Evolutionary conservation across 2,888 invertebrate genomes (phyloP).

Genomic region (Catocala fraxini): DNA sequence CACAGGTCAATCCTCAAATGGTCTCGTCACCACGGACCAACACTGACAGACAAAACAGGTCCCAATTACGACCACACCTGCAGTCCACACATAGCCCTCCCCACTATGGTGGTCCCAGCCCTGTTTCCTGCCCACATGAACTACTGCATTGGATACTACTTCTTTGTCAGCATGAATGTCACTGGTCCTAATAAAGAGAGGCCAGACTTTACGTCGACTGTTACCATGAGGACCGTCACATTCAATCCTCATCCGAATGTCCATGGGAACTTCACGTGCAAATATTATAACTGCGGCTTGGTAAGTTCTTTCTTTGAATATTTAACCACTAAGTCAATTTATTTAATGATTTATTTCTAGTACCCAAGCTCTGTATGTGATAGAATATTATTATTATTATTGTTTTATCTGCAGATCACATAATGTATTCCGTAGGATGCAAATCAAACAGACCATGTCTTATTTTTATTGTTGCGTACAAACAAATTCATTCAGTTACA

Average conservation of each 20-base stretch:
- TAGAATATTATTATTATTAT: no score
- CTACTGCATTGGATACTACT: constrained; percentile 77
- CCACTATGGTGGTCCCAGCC: constrained; percentile 63
- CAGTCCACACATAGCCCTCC: constrained; percentile 71
- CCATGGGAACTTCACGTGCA: constrained; percentile 92
- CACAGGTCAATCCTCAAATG: constrained; percentile 89
- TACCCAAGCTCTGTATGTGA: no score
- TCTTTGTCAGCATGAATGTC: constrained; percentile 90
- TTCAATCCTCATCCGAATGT: constrained; percentile 96
- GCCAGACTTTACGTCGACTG: constrained; percentile 92
- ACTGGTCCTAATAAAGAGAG: constrained; percentile 81
- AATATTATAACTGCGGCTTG: constrained; percentile 95
- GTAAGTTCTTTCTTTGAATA: constrained; percentile 78
- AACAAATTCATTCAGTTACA: no score
- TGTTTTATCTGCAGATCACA: no score
- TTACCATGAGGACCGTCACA: constrained; percentile 91
- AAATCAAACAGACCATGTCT: no score
- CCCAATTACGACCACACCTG: constrained; percentile 95
- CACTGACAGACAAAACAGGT: constrained; percentile 92
- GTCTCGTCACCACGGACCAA: constrained; percentile 92
- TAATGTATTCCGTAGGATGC: no score
- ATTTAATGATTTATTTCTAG: no score
- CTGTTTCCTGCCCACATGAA: constrained; percentile 72
- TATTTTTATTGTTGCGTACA: no score
- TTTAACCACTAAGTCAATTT: no score